These are phyloP conservation scores for Oreochromis grahami DNA, from an alignment of 2,797 vertebrate genomes.

Conservation along the genomic window DNA sequence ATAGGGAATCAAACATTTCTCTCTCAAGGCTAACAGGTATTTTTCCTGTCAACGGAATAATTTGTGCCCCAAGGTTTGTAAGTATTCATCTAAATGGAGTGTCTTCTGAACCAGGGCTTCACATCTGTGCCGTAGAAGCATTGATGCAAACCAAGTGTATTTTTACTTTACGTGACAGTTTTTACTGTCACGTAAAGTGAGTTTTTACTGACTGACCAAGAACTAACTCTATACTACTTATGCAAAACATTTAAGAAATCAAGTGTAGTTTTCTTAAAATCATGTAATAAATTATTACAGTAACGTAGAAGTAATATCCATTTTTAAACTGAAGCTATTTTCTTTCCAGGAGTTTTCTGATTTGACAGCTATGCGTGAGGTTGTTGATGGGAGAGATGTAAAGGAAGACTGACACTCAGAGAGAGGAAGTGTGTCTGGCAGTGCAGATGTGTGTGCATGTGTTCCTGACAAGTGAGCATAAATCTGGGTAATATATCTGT, in stretches of 20 bases:
- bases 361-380: neutral
- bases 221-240: neutral
- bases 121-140: neutral
- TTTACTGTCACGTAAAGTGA: no score
- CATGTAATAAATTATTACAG: neutral
- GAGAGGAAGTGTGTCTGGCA: neutral
- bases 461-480: conserved; percentile 34
- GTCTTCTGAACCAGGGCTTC: neutral
- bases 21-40: neutral
- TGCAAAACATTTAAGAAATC: neutral
- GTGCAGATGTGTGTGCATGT: neutral
- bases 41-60: neutral
- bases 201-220: neutral
- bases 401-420: neutral
- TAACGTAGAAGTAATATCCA: neutral
- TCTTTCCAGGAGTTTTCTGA: neutral
- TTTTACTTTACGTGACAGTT: neutral
- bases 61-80: neutral
- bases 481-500: conserved; percentile 57
- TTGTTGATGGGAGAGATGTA: neutral
- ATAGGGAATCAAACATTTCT: neutral
- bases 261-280: neutral
- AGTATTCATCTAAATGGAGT: neutral
- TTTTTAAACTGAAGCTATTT: neutral
- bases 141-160: neutral